These are phyloP conservation scores for Tyrannus savana DNA, from an alignment of 2,113 vertebrate species.

Conservation along the genomic window DNA sequence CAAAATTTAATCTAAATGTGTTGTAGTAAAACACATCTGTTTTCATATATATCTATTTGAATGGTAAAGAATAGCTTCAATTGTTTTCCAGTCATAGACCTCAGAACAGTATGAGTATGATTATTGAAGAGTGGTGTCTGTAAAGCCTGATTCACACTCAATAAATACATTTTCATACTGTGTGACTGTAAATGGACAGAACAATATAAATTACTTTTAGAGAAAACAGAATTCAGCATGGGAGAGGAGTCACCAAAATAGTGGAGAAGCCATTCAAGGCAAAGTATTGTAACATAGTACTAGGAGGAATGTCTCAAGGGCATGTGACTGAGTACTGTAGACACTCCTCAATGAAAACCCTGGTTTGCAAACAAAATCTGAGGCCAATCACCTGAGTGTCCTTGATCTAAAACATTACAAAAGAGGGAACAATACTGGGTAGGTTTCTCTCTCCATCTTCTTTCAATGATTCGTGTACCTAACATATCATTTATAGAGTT, in stretches of 20 bases:
- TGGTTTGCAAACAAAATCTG: background rate
- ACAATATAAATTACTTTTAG: background rate
- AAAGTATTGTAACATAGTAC: background rate
- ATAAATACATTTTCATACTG: background rate
- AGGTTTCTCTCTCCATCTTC: background rate
- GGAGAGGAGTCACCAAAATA: background rate
- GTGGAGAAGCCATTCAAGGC: background rate
- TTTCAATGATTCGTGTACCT: background rate
- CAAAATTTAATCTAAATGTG: background rate
- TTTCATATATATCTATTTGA: background rate
- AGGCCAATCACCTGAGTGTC: background rate
- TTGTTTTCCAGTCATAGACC: background rate
- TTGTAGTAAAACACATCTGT: accelerated
- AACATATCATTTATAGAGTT: background rate
- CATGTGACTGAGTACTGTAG: background rate
- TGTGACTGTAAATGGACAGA: background rate
- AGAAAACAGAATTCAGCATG: background rate
- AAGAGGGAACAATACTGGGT: background rate
- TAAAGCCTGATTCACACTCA: background rate
- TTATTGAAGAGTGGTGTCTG: background rate
- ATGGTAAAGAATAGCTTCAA: background rate
- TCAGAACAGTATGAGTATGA: background rate
- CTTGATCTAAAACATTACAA: background rate
- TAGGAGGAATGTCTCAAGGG: background rate
- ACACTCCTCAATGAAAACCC: background rate